These are phyloP conservation scores for Phalloptychus januarius DNA, from an alignment of 2,797 vertebrate species.

Conservation along the genomic window DNA sequence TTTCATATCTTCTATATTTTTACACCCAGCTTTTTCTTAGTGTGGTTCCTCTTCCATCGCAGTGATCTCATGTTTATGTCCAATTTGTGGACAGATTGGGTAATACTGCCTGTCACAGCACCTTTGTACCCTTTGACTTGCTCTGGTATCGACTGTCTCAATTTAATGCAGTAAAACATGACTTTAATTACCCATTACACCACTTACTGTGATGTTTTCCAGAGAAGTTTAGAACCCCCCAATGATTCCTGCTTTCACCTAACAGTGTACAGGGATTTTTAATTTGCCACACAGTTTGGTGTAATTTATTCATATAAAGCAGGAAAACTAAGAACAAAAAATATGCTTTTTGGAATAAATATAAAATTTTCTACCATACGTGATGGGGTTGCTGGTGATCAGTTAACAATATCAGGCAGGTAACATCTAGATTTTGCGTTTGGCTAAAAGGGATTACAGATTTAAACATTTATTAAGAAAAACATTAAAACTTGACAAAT, in stretches of 20 bases:
- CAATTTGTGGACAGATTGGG: conserved; percentile 36
- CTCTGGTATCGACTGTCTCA: conserved; percentile 27
- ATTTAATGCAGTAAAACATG: conserved; percentile 39
- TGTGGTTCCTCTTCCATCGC: conserved; percentile 28
- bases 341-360: not conserved
- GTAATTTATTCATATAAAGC: not conserved
- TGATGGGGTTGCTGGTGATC: not conserved
- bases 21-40: conserved; percentile 9
- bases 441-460: not conserved
- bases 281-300: not conserved
- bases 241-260: conserved; percentile 21
- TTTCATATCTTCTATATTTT: conserved; percentile 42
- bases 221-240: not conserved
- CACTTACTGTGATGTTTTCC: conserved; percentile 35
- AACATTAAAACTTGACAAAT: not conserved
- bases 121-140: conserved; percentile 40
- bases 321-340: not conserved
- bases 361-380: not conserved
- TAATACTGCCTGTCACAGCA: conserved; percentile 9
- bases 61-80: conserved; percentile 35
- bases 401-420: not conserved
- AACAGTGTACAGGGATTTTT: not conserved
- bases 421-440: not conserved
- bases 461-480: not conserved
- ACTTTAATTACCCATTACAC: conserved; percentile 49